A percentile compares a stretch with the other conserved stretches of the same genome.
phyloP scores from a whole-genome alignment of 2,797 vertebrate species.

The Gorsachius magnificus region DNA sequence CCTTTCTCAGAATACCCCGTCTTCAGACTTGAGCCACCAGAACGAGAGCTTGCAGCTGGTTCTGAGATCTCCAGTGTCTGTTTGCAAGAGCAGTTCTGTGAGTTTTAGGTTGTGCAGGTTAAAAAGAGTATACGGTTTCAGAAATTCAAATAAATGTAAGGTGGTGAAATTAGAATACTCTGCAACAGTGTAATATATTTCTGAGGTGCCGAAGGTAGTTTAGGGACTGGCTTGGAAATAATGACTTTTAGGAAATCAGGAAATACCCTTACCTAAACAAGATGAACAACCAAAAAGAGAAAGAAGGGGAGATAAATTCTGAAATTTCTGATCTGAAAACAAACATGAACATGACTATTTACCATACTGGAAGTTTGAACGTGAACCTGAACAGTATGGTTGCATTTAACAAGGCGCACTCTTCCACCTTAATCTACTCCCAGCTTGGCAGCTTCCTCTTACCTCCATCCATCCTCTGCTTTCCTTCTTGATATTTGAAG shows the following conservation, averaged over 20 bases:
- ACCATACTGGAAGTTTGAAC: neutral
- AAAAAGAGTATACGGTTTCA: neutral
- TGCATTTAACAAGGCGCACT: neutral
- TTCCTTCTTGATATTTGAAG: neutral
- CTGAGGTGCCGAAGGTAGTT: neutral
- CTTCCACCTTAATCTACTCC: neutral
- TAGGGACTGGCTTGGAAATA: neutral
- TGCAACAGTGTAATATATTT: neutral
- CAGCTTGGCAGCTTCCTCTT: neutral
- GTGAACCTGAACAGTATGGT: neutral
- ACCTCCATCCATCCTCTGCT: neutral
- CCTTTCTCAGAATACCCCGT: neutral
- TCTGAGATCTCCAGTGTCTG: neutral
- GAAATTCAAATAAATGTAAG: neutral
- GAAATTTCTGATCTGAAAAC: neutral
- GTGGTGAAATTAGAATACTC: neutral
- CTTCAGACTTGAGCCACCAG: neutral
- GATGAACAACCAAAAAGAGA: neutral
- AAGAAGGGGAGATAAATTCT: neutral
- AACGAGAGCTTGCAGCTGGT: neutral
- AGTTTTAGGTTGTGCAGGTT: neutral
- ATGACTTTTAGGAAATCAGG: neutral
- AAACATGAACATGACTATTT: neutral
- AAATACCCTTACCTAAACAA: neutral
- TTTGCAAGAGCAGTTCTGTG: neutral